phyloP scores from a whole-genome alignment of 1,140 invertebrate species.

The Holcopasites calliopsidis region DNA sequence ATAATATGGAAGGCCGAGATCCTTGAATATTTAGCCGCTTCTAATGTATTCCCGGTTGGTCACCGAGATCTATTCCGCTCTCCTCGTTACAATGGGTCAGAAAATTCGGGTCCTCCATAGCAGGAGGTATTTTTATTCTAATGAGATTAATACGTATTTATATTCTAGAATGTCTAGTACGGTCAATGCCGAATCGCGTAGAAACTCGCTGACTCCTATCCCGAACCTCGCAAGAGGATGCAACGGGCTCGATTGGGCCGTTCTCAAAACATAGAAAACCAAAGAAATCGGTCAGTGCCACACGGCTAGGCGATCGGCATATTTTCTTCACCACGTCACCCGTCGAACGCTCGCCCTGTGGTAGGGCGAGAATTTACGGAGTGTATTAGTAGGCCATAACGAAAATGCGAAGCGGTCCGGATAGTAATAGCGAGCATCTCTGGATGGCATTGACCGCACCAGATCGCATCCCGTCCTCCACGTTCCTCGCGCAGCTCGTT shows the following conservation, averaged over 20 bases:
- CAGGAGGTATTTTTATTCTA: too few relatives aligned
- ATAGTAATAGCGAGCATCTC: conserved; percentile 53
- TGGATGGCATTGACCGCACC: conserved; percentile 66
- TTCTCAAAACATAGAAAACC: conserved; percentile 24
- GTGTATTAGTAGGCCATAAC: conserved; percentile 67
- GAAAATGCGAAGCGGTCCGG: conserved; percentile 61
- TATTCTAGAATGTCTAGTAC: too few relatives aligned
- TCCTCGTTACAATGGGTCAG: background rate
- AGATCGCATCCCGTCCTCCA: conserved; percentile 39
- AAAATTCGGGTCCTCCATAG: conserved; percentile 8
- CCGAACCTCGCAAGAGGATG: background rate
- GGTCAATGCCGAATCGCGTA: background rate
- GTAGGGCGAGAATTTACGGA: conserved; percentile 53
- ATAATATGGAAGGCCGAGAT: conserved; percentile 35
- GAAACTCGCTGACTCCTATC: too few relatives aligned
- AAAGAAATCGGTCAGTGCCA: conserved; percentile 36
- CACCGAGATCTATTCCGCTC: conserved; percentile 19
- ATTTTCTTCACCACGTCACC: conserved; percentile 52
- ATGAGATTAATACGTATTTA: too few relatives aligned
- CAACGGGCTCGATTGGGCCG: background rate
- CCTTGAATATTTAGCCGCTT: conserved; percentile 25
- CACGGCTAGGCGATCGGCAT: conserved; percentile 47
- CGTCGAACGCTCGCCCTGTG: conserved; percentile 18
- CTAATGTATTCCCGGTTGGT: background rate
- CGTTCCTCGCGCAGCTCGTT: conserved; percentile 15